Conservation (phyloP, 2,888 invertebrate species). For the Pseudococcus viburni region DNA sequence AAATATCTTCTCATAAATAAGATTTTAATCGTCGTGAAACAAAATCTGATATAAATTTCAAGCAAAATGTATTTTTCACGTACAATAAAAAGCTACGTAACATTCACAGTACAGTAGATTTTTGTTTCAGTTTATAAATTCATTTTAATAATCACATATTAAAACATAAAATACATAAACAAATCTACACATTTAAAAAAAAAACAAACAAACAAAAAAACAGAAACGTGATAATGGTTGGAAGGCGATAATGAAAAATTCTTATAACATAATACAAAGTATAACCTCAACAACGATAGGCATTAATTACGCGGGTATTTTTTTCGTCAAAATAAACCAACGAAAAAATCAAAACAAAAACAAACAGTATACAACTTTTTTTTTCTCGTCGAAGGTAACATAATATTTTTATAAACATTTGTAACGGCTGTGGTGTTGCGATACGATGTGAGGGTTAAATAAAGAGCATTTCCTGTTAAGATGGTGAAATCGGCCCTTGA, state of each 20-base stretch:
- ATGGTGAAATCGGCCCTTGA: too few species aligned
- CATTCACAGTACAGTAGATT: slow-evolving; percentile 34
- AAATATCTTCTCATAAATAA: slow-evolving; percentile 30
- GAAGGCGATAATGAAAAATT: slow-evolving; percentile 55
- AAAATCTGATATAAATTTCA: slow-evolving; percentile 48
- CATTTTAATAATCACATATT: slow-evolving; percentile 45
- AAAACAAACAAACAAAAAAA: not conserved
- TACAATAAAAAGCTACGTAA: slow-evolving; percentile 60
- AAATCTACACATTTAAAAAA: slow-evolving; percentile 34
- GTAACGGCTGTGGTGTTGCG: slow-evolving; percentile 28
- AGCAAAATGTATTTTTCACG: slow-evolving; percentile 61
- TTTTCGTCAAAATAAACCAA: slow-evolving; percentile 21
- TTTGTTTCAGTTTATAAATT: slow-evolving; percentile 33
- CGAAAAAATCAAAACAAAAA: slow-evolving; percentile 42
- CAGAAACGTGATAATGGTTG: slow-evolving; percentile 47
- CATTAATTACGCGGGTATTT: slow-evolving; percentile 32
- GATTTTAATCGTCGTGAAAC: slow-evolving; percentile 51
- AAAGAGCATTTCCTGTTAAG: too few species aligned
- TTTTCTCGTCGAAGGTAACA: not conserved
- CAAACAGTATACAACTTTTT: slow-evolving; percentile 14
- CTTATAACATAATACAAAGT: slow-evolving; percentile 31
- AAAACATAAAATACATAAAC: not conserved
- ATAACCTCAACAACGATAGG: slow-evolving; percentile 39
- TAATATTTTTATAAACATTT: slow-evolving; percentile 55
- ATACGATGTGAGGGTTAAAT: slow-evolving; percentile 14